Conservation (phyloP, 2,113 vertebrate genomes). For the Ciconia maguari region DNA sequence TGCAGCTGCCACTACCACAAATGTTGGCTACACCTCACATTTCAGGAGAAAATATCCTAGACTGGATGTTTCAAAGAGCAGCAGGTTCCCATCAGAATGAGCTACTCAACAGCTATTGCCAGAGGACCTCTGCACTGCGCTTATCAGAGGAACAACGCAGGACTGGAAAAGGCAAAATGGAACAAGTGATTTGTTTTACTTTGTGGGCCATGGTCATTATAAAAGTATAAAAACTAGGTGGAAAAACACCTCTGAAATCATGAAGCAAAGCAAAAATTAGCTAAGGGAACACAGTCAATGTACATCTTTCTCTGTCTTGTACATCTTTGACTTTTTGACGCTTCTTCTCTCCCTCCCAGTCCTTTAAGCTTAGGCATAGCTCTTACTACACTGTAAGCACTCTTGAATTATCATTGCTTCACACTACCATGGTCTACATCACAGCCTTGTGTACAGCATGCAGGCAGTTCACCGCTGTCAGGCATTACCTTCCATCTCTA, state of each 20-base stretch:
- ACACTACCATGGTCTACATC: background rate
- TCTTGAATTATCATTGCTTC: background rate
- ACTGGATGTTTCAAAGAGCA: background rate
- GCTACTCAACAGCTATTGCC: background rate
- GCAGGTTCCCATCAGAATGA: background rate
- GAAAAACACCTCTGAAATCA: background rate
- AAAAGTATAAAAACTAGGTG: background rate
- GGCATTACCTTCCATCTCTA: background rate
- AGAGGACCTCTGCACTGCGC: fast-evolving
- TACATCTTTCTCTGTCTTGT: background rate
- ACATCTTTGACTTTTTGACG: background rate
- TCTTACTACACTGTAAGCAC: background rate
- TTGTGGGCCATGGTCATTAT: fast-evolving
- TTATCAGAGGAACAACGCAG: fast-evolving
- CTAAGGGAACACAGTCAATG: background rate
- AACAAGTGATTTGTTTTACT: background rate
- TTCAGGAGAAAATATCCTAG: background rate
- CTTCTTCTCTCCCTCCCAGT: background rate
- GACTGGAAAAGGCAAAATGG: background rate
- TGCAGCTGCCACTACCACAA: background rate
- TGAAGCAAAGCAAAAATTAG: background rate
- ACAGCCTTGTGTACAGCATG: background rate
- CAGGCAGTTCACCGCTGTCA: background rate
- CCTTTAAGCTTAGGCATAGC: background rate
- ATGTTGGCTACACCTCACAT: background rate